Evolutionary conservation across 2,113 vertebrate species (phyloP).

Genomic region (Elanus axillaris): DNA sequence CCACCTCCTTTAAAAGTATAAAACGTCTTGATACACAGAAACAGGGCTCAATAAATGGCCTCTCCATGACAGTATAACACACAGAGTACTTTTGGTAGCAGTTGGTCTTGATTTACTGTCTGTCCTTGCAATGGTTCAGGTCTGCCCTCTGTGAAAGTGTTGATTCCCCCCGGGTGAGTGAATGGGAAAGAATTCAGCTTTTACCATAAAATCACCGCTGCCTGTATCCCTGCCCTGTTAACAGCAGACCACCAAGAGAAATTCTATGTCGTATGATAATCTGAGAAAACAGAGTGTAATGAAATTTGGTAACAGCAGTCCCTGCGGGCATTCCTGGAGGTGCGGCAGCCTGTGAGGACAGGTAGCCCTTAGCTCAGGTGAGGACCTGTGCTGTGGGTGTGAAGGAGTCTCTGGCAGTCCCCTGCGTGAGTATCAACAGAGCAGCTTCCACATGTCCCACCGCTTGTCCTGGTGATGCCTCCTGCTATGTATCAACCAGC

Average conservation of each 20-base stretch:
- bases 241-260: neutral
- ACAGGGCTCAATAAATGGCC: neutral
- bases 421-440: neutral
- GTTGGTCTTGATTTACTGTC: neutral
- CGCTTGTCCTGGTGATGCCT: fast-evolving
- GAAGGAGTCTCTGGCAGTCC: neutral
- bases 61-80: neutral
- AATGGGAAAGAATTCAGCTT: neutral
- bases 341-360: neutral
- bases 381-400: neutral
- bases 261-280: neutral
- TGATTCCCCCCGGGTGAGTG: neutral
- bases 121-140: neutral
- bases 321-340: neutral
- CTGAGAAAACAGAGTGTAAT: neutral
- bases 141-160: neutral
- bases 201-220: neutral
- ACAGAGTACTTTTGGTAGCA: neutral
- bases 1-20: neutral
- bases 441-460: fast-evolving
- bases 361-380: neutral
- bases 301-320: neutral
- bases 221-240: neutral
- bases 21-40: neutral
- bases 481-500: neutral